These are phyloP conservation scores for Galerucella calmariensis DNA, from an alignment of 2,888 invertebrate genomes.

Conservation along the genomic window DNA sequence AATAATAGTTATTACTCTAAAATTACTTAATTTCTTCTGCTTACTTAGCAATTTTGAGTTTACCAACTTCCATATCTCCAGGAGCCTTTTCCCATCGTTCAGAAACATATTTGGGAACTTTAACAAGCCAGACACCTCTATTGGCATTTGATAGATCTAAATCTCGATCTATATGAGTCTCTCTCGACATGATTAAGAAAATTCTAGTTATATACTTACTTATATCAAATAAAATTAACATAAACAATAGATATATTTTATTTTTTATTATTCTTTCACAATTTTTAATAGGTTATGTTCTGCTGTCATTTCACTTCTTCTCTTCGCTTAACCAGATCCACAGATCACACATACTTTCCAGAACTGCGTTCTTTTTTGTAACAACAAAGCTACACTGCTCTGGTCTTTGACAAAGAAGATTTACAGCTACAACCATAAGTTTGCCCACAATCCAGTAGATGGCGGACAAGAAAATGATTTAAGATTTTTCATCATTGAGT, in stretches of 20 bases:
- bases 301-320: not conserved
- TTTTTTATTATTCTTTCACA: not conserved
- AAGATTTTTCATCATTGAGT: too few species aligned
- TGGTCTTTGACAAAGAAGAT: too few species aligned
- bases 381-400: too few species aligned
- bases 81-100: conserved; percentile 94
- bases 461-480: too few species aligned
- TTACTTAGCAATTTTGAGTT: conserved; percentile 85
- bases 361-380: too few species aligned
- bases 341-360: too few species aligned
- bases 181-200: conserved; percentile 55
- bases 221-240: not conserved
- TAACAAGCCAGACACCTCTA: conserved; percentile 96
- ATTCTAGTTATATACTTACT: not conserved
- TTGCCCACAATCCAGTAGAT: too few species aligned
- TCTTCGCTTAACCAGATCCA: too few species aligned
- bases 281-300: not conserved
- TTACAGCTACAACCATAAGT: too few species aligned
- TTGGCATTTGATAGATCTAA: conserved; percentile 90
- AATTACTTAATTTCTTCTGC: not conserved
- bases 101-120: conserved; percentile 95
- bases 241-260: not conserved
- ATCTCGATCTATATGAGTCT: conserved; percentile 77
- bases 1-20: not conserved
- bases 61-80: conserved; percentile 93